A percentile compares a stretch with the other conserved stretches of the same genome.
Conservation (phyloP, 2,113 vertebrate genomes). For the Pteronura brasiliensis region DNA sequence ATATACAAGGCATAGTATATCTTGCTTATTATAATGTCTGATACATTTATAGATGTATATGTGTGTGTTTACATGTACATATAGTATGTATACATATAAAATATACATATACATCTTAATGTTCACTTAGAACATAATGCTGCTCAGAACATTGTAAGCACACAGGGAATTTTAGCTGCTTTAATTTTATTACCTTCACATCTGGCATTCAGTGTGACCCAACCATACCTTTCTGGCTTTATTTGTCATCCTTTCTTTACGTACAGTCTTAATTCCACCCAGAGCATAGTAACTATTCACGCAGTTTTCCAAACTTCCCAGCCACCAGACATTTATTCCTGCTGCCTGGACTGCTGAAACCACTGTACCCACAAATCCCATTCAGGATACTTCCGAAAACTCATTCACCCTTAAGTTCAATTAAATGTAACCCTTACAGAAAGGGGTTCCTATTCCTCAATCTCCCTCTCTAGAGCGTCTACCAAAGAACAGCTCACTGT, state of each 20-base stretch:
- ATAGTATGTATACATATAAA: not conserved
- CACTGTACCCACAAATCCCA: not conserved
- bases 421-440: not conserved
- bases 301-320: not conserved
- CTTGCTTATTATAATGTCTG: not conserved
- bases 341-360: not conserved
- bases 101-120: not conserved
- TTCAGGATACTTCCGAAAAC: not conserved
- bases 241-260: not conserved
- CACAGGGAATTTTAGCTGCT: not conserved
- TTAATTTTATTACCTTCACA: not conserved
- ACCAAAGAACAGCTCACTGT: not conserved
- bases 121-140: not conserved
- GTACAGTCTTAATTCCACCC: not conserved
- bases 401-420: not conserved
- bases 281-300: not conserved
- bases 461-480: not conserved
- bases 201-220: not conserved
- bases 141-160: not conserved
- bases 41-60: not conserved
- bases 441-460: not conserved
- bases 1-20: not conserved
- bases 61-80: not conserved
- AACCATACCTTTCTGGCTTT: not conserved
- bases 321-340: not conserved